phyloP scores from a whole-genome alignment of 2,888 invertebrate species.

The Mesopsocus fuscifrons region DNA sequence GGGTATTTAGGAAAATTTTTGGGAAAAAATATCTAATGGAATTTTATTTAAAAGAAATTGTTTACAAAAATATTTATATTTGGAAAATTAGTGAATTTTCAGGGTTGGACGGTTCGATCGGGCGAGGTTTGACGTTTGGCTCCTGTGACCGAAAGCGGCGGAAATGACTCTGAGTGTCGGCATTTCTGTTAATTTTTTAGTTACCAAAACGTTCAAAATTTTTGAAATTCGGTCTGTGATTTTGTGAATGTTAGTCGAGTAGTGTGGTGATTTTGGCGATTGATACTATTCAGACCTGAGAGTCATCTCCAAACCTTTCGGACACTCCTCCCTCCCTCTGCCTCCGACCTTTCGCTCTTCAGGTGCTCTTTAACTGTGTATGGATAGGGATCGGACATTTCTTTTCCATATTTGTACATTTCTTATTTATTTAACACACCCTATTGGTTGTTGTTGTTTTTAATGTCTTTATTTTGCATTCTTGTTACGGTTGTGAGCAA shows the following conservation, averaged over 20 bases:
- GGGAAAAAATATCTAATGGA: too few species aligned
- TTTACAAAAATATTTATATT: too few species aligned
- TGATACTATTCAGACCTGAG: neutral
- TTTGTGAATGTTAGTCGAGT: conserved; percentile 2
- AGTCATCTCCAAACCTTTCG: neutral
- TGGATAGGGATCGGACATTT: conserved; percentile 10
- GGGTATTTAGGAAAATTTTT: too few species aligned
- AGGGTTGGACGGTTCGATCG: too few species aligned
- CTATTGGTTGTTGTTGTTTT: neutral
- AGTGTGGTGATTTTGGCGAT: neutral
- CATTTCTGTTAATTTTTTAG: conserved; percentile 8
- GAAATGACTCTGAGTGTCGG: neutral
- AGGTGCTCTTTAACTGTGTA: neutral
- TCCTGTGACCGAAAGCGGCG: too few species aligned
- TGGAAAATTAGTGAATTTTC: too few species aligned
- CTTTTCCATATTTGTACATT: conserved; percentile 18
- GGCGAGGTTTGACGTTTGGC: too few species aligned
- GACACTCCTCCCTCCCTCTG: neutral
- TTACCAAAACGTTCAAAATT: conserved; percentile 2
- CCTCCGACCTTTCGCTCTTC: neutral
- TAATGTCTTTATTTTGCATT: neutral
- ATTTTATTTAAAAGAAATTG: too few species aligned
- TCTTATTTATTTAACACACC: conserved; percentile 11
- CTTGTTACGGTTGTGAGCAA: too few species aligned
- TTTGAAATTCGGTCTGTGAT: conserved; percentile 9